phyloP scores from a whole-genome alignment of 2,888 invertebrate genomes.

The Pachymerium ferrugineum region DNA sequence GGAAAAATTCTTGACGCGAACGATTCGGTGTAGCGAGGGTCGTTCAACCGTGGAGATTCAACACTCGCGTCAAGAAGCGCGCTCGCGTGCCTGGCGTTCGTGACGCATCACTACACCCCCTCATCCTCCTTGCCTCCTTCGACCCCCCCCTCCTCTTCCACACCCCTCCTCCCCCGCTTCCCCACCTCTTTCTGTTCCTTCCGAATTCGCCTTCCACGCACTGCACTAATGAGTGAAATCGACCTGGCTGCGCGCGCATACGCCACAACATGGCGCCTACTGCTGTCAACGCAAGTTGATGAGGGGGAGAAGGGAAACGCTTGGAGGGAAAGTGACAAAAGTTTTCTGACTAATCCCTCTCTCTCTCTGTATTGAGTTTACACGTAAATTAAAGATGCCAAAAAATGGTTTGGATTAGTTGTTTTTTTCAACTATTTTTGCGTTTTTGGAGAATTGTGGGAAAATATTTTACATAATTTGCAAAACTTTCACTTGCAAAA shows the following conservation, averaged over 20 bases:
- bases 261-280: constrained; percentile 19
- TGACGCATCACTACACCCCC: neutral
- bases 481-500: too few species aligned
- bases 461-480: too few species aligned
- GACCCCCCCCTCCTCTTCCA: neutral
- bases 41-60: constrained; percentile 2
- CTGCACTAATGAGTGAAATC: constrained; percentile 31
- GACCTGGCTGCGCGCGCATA: constrained; percentile 21
- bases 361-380: neutral
- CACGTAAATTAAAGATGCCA: neutral
- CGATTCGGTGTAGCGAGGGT: neutral
- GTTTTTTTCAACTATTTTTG: neutral
- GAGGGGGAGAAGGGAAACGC: neutral
- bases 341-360: neutral
- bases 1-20: too few species aligned
- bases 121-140: neutral
- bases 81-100: constrained; percentile 15
- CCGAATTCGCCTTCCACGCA: constrained; percentile 23
- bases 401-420: neutral
- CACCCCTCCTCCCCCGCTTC: neutral
- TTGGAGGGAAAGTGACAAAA: neutral
- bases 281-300: constrained; percentile 18
- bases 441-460: too few species aligned
- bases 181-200: constrained; percentile 5
- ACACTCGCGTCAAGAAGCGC: constrained; percentile 12